Evolutionary conservation across 2,797 vertebrate genomes (phyloP).

Genomic region (Halcyon chelicuti): DNA sequence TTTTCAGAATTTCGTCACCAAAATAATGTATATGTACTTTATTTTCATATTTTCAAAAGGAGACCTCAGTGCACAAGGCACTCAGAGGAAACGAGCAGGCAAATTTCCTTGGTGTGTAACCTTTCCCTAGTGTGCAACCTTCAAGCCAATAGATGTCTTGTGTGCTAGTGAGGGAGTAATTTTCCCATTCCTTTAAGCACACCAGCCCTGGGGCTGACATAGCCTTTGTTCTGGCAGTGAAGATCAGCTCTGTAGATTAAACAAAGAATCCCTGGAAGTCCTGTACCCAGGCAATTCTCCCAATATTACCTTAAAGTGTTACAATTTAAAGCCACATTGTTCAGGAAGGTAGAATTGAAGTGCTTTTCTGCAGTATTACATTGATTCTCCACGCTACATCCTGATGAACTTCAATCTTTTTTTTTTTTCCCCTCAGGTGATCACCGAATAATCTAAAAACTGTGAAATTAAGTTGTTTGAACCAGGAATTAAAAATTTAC

Average conservation of each 20-base stretch:
- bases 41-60: background rate
- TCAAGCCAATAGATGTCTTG: background rate
- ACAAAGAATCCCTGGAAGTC: background rate
- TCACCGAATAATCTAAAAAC: slow-evolving; percentile 51
- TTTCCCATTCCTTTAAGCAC: background rate
- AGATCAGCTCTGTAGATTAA: background rate
- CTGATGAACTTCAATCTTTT: slow-evolving; percentile 30
- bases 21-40: background rate
- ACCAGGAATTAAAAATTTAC: slow-evolving; percentile 59
- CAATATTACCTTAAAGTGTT: background rate
- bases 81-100: background rate
- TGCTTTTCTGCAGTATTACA: background rate
- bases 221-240: background rate
- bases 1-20: background rate
- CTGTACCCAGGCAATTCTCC: background rate
- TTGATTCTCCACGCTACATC: background rate
- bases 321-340: background rate
- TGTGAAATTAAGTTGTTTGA: slow-evolving; percentile 67
- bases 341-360: background rate
- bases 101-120: background rate
- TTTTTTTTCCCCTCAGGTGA: background rate
- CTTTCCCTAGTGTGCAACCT: background rate
- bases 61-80: background rate
- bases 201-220: background rate
- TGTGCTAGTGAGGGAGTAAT: background rate